Evolutionary conservation across 2,888 invertebrate genomes (phyloP), one percentile per base, ranked within the genome.

Genomic region (Trichopoda pennipes): DNA sequence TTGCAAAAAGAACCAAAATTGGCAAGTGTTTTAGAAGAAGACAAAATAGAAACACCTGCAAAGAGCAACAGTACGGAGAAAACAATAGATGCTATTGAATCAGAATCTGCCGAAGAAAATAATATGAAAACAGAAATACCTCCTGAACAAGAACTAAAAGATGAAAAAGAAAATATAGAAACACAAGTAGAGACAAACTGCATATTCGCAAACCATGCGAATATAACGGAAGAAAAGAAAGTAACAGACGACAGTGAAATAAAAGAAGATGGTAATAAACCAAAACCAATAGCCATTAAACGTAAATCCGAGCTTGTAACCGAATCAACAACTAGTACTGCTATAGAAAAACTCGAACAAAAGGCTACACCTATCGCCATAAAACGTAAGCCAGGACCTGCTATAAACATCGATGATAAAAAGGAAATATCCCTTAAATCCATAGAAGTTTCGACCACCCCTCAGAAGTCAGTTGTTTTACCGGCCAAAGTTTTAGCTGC

Each of bases 401-500:
- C n/a, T 14, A 14, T 14, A 14, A 49, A 10, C 8, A 56, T 0
- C 16, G 47, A 63, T 19, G 63, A 55, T 2, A 42, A 56, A 10
- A 35, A 16, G 0, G 38, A 38, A 69, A 28, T 4, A n/a, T 73
- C 12, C 7, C 23, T 1, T 8, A 60, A 68, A 72, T 8, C 47
- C 0, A 1, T 19, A 17, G 73, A 81, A 35, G 76, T 76, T 10
- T 21, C 53, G 17, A 74, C 58, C 6, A 32, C 72, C 1, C 10
- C 66, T 10, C 81, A 74, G 56, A 23, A 49, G 14, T 23, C 68
- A 2, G 44, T 64, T 7, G 38, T 73, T 60, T 58, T 76, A 49
- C 21, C 56, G 1, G 32, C 68, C 14, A 82, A 83, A 61, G 84
- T 85, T 58, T 83, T 87, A 63, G 75, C 86, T 53, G 61, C 85